Conservation (phyloP, 2,797 vertebrate species). For the Sylvilagus floridanus region DNA sequence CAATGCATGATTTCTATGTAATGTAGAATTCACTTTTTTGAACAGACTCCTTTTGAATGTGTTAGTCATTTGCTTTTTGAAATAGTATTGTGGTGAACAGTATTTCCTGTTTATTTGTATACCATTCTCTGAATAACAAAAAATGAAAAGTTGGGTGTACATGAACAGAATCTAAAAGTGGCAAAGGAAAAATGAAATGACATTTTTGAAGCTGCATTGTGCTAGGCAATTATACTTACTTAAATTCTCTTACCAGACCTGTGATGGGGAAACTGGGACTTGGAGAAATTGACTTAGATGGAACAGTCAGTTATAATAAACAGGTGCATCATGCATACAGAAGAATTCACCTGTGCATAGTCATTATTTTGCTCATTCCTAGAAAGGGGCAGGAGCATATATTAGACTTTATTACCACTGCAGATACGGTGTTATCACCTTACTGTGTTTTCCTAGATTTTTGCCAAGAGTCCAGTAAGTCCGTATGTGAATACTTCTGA, state of each 20-base stretch:
- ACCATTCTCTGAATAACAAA: constrained; percentile 42
- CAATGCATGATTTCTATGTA: background rate
- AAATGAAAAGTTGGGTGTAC: constrained; percentile 34
- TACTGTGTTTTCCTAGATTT: constrained; percentile 51
- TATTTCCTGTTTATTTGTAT: constrained; percentile 46
- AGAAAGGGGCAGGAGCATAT: constrained; percentile 14
- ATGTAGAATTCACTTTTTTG: constrained; percentile 31
- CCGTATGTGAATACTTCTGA: background rate
- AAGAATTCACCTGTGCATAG: background rate
- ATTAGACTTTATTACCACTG: background rate
- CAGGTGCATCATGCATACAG: background rate
- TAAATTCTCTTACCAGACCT: background rate
- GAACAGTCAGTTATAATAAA: background rate
- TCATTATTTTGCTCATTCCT: constrained; percentile 54
- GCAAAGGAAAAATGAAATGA: constrained; percentile 1
- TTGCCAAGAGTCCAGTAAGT: constrained; percentile 39
- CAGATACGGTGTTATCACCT: background rate
- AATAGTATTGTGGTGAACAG: constrained; percentile 44
- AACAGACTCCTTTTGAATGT: constrained; percentile 52
- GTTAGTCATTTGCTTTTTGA: constrained; percentile 52
- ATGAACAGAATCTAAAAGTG: constrained; percentile 15
- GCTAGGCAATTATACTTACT: background rate
- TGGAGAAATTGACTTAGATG: background rate
- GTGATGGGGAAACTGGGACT: background rate
- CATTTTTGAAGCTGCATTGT: constrained; percentile 54